Evolutionary conservation across 2,888 invertebrate genomes (phyloP).

Genomic region (Sarcophaga rosellei): DNA sequence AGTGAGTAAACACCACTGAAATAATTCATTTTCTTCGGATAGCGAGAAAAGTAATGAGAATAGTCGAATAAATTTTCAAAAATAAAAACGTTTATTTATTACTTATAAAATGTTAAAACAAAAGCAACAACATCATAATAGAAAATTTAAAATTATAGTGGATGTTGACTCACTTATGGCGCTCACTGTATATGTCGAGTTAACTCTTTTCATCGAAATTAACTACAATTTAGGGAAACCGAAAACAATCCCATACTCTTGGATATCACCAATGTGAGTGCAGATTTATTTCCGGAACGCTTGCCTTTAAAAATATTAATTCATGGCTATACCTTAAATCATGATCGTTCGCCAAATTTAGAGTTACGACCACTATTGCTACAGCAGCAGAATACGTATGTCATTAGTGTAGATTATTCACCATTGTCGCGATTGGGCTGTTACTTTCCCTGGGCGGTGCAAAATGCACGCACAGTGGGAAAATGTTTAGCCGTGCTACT

Average conservation of each 20-base stretch:
- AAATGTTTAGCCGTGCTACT: constrained; percentile 84
- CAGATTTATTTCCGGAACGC: constrained; percentile 70
- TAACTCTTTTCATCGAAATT: not conserved
- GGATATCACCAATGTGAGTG: constrained; percentile 72
- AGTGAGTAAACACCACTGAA: too few species aligned
- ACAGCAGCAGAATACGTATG: constrained; percentile 83
- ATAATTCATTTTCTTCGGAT: too few species aligned
- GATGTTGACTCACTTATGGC: too few species aligned
- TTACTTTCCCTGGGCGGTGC: constrained; percentile 83
- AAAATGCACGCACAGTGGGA: constrained; percentile 84
- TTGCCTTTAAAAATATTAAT: constrained; percentile 83
- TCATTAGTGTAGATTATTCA: constrained; percentile 85
- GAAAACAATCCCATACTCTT: constrained; percentile 81
- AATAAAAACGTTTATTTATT: too few species aligned
- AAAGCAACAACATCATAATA: too few species aligned
- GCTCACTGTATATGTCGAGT: not conserved
- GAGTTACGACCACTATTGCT: constrained; percentile 85
- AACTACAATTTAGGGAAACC: constrained; percentile 57
- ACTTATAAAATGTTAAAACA: too few species aligned
- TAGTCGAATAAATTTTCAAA: too few species aligned
- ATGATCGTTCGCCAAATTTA: constrained; percentile 83
- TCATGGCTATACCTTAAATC: constrained; percentile 85
- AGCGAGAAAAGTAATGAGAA: too few species aligned
- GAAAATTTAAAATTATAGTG: too few species aligned
- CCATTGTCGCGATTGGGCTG: constrained; percentile 83